Evolutionary conservation across 2,113 vertebrate species (phyloP).

Genomic region (Gopherus flavomarginatus): DNA sequence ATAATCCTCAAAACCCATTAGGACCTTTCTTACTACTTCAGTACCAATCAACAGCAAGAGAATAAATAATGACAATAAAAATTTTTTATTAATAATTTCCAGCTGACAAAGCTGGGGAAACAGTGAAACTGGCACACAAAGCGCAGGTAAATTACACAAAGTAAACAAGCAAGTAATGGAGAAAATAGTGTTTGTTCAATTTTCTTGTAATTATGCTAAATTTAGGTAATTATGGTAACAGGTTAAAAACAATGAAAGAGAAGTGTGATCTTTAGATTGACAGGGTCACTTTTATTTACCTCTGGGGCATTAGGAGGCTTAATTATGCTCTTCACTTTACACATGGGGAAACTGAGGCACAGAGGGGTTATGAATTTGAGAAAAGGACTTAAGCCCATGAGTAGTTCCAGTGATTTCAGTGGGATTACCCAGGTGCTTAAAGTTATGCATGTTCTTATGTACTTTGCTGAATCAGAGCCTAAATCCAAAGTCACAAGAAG

Average conservation of each 20-base stretch:
- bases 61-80: neutral
- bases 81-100: neutral
- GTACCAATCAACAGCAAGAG: neutral
- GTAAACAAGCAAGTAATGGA: neutral
- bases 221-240: neutral
- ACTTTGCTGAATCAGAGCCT: neutral
- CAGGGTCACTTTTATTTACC: neutral
- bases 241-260: neutral
- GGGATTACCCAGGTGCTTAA: neutral
- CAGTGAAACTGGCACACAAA: neutral
- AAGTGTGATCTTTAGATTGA: neutral
- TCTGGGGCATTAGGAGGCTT: neutral
- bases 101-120: neutral
- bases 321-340: neutral
- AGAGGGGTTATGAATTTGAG: neutral
- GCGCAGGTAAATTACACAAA: neutral
- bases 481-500: neutral
- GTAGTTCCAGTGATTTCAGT: neutral
- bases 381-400: neutral
- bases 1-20: neutral
- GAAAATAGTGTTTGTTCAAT: neutral
- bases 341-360: neutral
- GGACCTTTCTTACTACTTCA: neutral
- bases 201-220: neutral
- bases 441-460: neutral